Evolutionary conservation across 2,797 vertebrate genomes (phyloP).

Genomic region (Xenops minutus): DNA sequence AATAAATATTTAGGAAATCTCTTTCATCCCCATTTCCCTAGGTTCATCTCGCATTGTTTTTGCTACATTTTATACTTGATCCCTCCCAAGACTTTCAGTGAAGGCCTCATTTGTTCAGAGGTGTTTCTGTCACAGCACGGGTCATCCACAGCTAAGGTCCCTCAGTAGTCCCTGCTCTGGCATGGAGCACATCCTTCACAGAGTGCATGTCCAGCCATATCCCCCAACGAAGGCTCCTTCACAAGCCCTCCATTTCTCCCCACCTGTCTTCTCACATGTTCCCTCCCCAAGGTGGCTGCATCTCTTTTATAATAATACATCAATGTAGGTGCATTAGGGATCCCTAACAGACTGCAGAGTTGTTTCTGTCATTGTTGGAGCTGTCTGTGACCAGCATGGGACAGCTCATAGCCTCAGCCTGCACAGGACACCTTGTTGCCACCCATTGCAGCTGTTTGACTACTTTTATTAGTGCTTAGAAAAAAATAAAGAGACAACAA

Average conservation of each 20-base stretch:
- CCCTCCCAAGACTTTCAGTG: not conserved
- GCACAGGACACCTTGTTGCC: not conserved
- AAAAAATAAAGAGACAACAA: not conserved
- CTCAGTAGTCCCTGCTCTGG: not conserved
- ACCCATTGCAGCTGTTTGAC: not conserved
- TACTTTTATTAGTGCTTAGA: not conserved
- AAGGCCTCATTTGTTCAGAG: accelerated
- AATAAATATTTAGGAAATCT: not conserved
- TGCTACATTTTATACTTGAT: not conserved
- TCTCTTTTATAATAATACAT: not conserved
- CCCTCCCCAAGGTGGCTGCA: accelerated
- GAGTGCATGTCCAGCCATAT: not conserved
- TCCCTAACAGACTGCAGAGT: not conserved
- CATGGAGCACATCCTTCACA: not conserved
- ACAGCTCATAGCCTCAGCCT: not conserved
- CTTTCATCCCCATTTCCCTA: not conserved
- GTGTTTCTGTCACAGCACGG: not conserved
- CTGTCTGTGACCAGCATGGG: accelerated
- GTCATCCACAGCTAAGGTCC: not conserved
- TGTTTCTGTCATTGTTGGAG: accelerated
- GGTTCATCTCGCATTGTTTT: not conserved
- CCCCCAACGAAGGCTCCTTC: not conserved
- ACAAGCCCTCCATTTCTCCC: not conserved
- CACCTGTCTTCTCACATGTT: not conserved
- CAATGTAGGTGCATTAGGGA: accelerated